Evolutionary conservation across 2,888 invertebrate species (phyloP), one percentile per base, ranked within the genome.

Genomic region (Lithophane ornitopus): DNA sequence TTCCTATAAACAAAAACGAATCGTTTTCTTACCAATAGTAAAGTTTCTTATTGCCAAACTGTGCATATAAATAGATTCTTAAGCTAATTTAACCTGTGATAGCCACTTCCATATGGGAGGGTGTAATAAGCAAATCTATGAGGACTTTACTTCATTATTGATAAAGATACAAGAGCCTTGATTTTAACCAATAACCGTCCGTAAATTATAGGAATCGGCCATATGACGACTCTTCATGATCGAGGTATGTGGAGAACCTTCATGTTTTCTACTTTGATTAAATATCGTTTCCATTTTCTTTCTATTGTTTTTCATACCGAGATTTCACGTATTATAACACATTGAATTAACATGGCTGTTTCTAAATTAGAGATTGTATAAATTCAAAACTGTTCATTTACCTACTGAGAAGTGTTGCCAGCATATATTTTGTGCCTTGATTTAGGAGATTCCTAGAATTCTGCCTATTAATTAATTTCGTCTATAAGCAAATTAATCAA

Each of bases 401-500:
- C 34, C 34, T 52, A 49, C 3, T 46, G 2, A 12, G 39, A 28
- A 68, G 78, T 61, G 0, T 46, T 46, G 2, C 19, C 28, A 28
- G 11, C 19, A 65, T 2, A 77, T 44, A 34, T 52, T 44, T 54
- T 46, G 34, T 28, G 7, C 9, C 2, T 3, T 56, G 22, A 67
- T 28, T 62, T 49, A 41, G 2, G 44, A 14, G 26, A 26, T 70
- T 62, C n/a, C 39, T 56, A 79, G 22, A 61, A 78, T 19, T 52
- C 52, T 46, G 11, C 26, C 14, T 41, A 34, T 41, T 74, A 16
- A 74, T 62, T 54, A 75, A 63, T 75, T 62, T 39, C 26, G 14
- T 22, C 11, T n/a, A 28, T 28, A 59, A 26, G 41, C 46, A 14
- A 41, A 79, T 79, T 16, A 56, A 77, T 44, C 22, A 63, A 56